Evolutionary conservation across 1,140 invertebrate species (phyloP).

Genomic region (Euura saliciscinereae): DNA sequence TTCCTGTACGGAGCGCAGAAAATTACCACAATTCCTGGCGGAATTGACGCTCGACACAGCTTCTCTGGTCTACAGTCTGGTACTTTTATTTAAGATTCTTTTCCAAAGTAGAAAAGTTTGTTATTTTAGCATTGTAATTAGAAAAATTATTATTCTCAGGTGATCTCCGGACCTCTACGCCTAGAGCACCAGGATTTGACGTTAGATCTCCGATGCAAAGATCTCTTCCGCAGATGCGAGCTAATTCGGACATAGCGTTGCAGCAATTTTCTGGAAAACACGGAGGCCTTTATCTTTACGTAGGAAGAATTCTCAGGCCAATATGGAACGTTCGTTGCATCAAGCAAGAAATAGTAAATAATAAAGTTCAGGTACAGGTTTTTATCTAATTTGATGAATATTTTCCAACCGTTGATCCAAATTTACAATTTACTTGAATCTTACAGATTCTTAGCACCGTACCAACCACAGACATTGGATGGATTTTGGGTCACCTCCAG

Average conservation of each 20-base stretch:
- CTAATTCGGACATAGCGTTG: conserved; percentile 51
- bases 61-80: conserved; percentile 34
- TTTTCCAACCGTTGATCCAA: not conserved
- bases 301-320: conserved; percentile 83
- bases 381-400: conserved; percentile 11
- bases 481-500: conserved; percentile 66
- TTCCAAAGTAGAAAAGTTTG: not conserved
- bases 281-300: conserved; percentile 90
- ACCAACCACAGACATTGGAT: conserved; percentile 62
- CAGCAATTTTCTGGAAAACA: conserved; percentile 86
- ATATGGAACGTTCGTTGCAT: conserved; percentile 81
- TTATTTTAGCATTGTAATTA: not conserved
- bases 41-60: conserved; percentile 33
- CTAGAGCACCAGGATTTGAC: conserved; percentile 41
- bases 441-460: conserved; percentile 61
- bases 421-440: conserved; percentile 28
- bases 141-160: conserved; percentile 10
- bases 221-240: conserved; percentile 33
- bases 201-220: conserved; percentile 34
- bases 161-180: conserved; percentile 52
- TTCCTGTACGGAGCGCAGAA: conserved; percentile 88
- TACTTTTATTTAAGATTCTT: conserved; percentile 21
- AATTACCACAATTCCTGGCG: conserved; percentile 29
- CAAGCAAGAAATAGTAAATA: conserved; percentile 64
- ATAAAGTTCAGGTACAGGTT: conserved; percentile 63